Evolutionary conservation across 1,140 invertebrate species (phyloP).

Genomic region (Drosophila trapezifrons): DNA sequence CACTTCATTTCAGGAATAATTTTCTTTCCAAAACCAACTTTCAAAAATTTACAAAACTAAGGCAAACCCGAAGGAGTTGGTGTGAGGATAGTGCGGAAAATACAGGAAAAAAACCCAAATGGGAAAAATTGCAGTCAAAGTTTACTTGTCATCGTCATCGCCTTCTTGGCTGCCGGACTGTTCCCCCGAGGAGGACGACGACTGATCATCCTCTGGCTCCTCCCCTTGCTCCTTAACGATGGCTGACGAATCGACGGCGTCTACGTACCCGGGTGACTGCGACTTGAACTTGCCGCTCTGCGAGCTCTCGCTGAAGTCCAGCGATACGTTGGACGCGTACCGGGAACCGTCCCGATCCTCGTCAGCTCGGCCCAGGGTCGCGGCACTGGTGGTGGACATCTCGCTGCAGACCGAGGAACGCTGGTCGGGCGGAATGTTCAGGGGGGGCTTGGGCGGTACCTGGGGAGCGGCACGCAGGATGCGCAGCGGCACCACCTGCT

Average conservation of each 20-base stretch:
- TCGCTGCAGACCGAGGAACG: slow-evolving; percentile 74
- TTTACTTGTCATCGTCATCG: slow-evolving; percentile 67
- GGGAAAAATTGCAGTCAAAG: slow-evolving; percentile 37
- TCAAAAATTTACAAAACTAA: slow-evolving; percentile 1
- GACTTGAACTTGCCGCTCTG: slow-evolving; percentile 78
- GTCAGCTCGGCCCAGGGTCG: background rate
- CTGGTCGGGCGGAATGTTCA: slow-evolving; percentile 43
- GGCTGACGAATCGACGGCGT: slow-evolving; percentile 19
- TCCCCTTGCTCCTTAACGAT: slow-evolving; percentile 16
- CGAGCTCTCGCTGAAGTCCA: slow-evolving; percentile 66
- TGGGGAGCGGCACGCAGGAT: slow-evolving; percentile 51
- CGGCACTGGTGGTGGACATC: slow-evolving; percentile 69
- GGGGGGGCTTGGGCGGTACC: slow-evolving; percentile 52
- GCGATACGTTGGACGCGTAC: slow-evolving; percentile 65
- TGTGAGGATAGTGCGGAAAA: background rate
- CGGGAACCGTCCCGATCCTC: slow-evolving; percentile 37
- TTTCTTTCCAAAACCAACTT: background rate
- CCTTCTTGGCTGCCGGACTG: slow-evolving; percentile 29
- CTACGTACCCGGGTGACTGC: slow-evolving; percentile 82
- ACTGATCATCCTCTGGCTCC: slow-evolving; percentile 12
- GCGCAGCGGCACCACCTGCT: background rate
- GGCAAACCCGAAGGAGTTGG: background rate
- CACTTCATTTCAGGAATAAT: background rate
- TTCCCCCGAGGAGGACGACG: slow-evolving; percentile 41
- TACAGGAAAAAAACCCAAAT: slow-evolving; percentile 19